Base-by-base conservation (phyloP, 2,113 vertebrate species). In the Fregetta grallaria region DNA sequence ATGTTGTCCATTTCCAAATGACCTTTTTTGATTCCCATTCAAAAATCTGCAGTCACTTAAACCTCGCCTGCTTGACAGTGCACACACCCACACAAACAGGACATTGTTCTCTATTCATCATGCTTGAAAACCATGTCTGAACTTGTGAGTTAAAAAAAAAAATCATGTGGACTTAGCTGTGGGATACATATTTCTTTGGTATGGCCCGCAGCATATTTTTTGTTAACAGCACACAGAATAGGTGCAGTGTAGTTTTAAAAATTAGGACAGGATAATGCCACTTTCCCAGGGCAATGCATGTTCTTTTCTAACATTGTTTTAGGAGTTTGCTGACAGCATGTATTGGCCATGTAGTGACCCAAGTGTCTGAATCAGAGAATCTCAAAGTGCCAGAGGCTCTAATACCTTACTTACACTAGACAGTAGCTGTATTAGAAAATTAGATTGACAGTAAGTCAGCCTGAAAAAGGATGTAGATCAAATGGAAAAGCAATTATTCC, bases 21-120 rank as follows among this genome's bases (percentile, higher is more conserved):
- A 94, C 80, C 92, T 78, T 88, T 90, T 84, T 67, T 79, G 92
- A 95, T 86, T 96, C 92, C 92, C 68, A 76, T 92, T 96, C 94
- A 94, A 91, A 96, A 94, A 81, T 66, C 91, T 80, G 72, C 63
- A 80, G 75, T 70, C 34, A 80, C 53, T 91, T 90, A 88, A 90
- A 84, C 38, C 86, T 85, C 4, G 5, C 55, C 7, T 30, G 36
- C 73, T 82, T 71, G 77, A 91, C 79, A 85, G 81, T 44, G 86
- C 93, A 66, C 66, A 85, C 83, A 63, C 91, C 88, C 93, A 80
- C 79, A 80, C 82, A 97, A 92, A 56, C 21, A 45, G 65, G 86
- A 83, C 86, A 72, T 90, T 95, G 94, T 95, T 96, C 91, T 86
- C 32, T 34, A 34, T 86, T 88, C 80, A 94, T 73, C 62, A 26